phyloP scores from a whole-genome alignment of 2,888 invertebrate genomes.

The Microctonus brassicae region DNA sequence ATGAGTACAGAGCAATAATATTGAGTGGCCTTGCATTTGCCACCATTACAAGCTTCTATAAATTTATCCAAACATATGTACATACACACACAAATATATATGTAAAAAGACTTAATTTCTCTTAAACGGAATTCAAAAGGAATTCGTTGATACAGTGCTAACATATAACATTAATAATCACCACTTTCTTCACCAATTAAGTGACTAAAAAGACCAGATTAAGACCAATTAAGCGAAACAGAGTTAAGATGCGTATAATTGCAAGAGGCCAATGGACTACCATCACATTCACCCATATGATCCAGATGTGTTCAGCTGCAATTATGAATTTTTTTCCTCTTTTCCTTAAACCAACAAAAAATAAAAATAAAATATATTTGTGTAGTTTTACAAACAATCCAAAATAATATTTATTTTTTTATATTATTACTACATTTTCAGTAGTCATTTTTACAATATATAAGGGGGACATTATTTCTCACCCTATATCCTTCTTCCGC shows the following conservation, averaged over 20 bases:
- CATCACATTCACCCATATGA: not conserved
- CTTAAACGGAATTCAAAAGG: conserved; percentile 2
- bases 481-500: not conserved
- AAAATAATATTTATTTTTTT: not conserved
- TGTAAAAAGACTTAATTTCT: not conserved
- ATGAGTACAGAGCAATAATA: not conserved
- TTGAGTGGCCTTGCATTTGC: not conserved
- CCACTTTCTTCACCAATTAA: conserved; percentile 56
- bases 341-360: not conserved
- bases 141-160: conserved; percentile 24
- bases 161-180: conserved; percentile 43
- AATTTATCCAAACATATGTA: not conserved
- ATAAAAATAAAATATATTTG: not conserved
- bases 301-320: not conserved
- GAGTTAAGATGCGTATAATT: conserved; percentile 10
- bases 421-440: not conserved
- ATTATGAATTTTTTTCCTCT: not conserved
- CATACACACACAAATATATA: not conserved
- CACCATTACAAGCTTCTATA: not conserved
- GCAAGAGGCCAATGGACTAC: not conserved
- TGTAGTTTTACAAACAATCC: no score
- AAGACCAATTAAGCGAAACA: conserved; percentile 50
- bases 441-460: not conserved
- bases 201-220: conserved; percentile 52
- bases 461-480: not conserved